Evolutionary conservation across 35 echinoderm and acorn worm genomes (phyloP).

Genomic region (Heliocidaris tuberculata): DNA sequence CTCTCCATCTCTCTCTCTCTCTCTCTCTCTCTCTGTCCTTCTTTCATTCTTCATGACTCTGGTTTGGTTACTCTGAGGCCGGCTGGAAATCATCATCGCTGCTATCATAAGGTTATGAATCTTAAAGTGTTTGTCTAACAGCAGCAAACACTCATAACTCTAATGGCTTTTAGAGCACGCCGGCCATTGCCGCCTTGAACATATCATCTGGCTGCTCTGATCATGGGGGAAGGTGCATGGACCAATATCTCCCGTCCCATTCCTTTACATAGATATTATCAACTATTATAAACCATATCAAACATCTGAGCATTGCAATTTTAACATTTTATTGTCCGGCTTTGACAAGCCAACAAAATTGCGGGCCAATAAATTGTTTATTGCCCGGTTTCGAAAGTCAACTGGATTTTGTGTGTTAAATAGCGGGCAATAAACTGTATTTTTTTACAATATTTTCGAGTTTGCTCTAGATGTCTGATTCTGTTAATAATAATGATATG

Average conservation of each 20-base stretch:
- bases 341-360: no score
- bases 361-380: no score
- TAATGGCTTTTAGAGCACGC: not conserved
- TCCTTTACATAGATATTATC: not conserved
- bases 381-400: no score
- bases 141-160: slow-evolving; percentile 10
- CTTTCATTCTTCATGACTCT: not conserved
- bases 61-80: not conserved
- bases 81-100: not conserved
- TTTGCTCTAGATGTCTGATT: no score
- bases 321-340: no score
- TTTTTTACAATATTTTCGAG: no score
- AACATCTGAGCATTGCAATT: no score
- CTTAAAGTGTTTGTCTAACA: slow-evolving; percentile 11
- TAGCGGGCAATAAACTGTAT: no score
- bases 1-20: not conserved
- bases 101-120: slow-evolving; percentile 12
- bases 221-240: not conserved
- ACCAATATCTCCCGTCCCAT: not conserved
- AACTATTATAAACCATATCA: no score
- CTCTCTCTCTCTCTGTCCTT: not conserved
- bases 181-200: not conserved
- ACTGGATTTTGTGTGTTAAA: no score
- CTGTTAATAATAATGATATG: no score
- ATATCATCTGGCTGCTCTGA: not conserved